Base-by-base conservation (phyloP, 2,113 vertebrate species). In the Potamarius usumacintae region DNA sequence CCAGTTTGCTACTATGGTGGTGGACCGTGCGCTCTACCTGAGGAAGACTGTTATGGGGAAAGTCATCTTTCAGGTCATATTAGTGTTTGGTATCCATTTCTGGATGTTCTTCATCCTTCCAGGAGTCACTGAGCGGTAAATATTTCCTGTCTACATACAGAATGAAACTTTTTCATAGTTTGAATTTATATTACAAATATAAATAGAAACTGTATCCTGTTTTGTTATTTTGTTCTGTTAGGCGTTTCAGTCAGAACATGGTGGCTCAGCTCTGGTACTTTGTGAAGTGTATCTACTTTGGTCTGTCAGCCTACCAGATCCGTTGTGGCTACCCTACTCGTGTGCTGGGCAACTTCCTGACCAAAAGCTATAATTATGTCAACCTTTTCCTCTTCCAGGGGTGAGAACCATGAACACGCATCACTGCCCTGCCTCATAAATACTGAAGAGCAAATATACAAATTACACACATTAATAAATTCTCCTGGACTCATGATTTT, bases 1-100 rank as follows among this genome's bases (percentile, higher is more conserved):
- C 92, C 98, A 99, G 92, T 99, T 99, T 92, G 97, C 96, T n/a
- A 97, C 97, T 58, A 97, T 97, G 97, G 96, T 97, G 79, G 96
- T 97, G 87, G 97, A 97, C 89, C 93, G 97, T 81, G 97, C 97
- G 0, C 93, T 97, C 55, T 97, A 97, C 88, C 95, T 97, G 89
- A 94, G 96, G 88, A 97, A 97, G 92, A 97, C 97, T 5, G 97
- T 97, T 22, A 92, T 97, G 94, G 97, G 97, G 76, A 97, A 97
- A 88, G 96, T 97, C 80, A 95, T 97, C 85, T 97, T 97, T 91
- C 97, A 97, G 90, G 96, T 97, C 92, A 97, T 97, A 86, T 95
- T 97, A 42, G 97, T 97, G 89, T 97, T 97, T 0, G 97, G 97
- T 60, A 97, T 97, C 90, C 97, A 97, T 91, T 97, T 97, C 92